Evolutionary conservation across 2,797 vertebrate genomes (phyloP).

Genomic region (Melopsittacus undulatus): DNA sequence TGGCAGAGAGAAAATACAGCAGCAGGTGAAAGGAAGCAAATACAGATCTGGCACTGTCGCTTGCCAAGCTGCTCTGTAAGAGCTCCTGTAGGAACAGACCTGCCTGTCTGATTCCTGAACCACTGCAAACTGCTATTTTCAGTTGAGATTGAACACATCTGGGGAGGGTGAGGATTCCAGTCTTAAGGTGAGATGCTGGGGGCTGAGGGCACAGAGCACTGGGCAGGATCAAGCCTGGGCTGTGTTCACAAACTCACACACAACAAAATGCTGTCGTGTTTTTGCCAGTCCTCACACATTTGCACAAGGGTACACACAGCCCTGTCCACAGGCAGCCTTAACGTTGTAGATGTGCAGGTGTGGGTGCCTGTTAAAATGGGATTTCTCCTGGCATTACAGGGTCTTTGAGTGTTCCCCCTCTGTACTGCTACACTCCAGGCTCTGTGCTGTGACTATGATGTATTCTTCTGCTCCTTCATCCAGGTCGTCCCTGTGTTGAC

Average conservation of each 20-base stretch:
- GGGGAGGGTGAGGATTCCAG: not conserved
- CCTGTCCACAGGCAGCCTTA: not conserved
- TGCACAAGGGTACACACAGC: not conserved
- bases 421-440: not conserved
- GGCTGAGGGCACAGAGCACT: not conserved
- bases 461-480: not conserved
- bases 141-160: not conserved
- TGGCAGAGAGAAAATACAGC: constrained; percentile 50
- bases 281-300: not conserved
- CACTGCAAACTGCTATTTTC: constrained; percentile 24
- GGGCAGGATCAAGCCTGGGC: not conserved
- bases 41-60: not conserved
- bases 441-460: not conserved
- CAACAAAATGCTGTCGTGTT: not conserved
- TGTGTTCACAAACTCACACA: not conserved
- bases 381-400: not conserved
- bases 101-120: constrained; percentile 25
- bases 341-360: not conserved
- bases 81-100: constrained; percentile 44
- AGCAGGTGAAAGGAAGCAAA: constrained; percentile 64
- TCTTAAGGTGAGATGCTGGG: not conserved
- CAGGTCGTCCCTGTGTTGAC: constrained; percentile 94
- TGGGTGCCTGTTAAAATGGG: not conserved
- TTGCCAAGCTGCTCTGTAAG: constrained; percentile 37
- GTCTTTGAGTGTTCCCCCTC: not conserved